A percentile compares a stretch with the other conserved stretches of the same genome.
Evolutionary conservation across 2,113 vertebrate genomes (phyloP).

Genomic region (Clinocottus analis): DNA sequence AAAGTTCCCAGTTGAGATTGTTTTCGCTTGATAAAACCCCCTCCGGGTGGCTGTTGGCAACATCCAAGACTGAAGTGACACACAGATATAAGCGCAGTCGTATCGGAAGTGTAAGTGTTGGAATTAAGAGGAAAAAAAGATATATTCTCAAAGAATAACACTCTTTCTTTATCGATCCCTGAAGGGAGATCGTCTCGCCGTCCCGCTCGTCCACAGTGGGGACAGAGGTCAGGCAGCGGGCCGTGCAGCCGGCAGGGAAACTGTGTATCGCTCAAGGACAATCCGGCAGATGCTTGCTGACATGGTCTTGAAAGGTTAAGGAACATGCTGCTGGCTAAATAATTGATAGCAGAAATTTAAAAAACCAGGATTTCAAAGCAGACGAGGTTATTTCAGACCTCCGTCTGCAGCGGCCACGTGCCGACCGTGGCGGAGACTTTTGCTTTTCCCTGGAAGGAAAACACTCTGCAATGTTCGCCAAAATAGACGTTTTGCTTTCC

Average conservation of each 20-base stretch:
- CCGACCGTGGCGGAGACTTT: background rate
- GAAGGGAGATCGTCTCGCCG: slow-evolving; percentile 4
- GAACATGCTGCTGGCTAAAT: slow-evolving; percentile 59
- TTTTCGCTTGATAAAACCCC: background rate
- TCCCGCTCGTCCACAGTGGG: slow-evolving; percentile 3
- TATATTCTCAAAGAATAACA: background rate
- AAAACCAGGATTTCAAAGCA: slow-evolving; percentile 41
- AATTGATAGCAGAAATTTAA: slow-evolving; percentile 44
- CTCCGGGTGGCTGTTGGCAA: background rate
- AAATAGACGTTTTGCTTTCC: background rate
- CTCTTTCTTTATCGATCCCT: slow-evolving; percentile 19
- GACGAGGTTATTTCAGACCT: slow-evolving; percentile 32
- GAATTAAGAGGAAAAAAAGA: background rate
- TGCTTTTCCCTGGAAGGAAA: background rate
- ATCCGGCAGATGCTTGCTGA: slow-evolving; percentile 35
- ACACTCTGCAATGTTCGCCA: background rate
- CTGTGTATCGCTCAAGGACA: slow-evolving; percentile 35
- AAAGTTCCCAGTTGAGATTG: background rate
- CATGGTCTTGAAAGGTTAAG: slow-evolving; percentile 52
- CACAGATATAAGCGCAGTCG: background rate
- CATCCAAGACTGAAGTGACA: background rate
- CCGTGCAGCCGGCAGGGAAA: slow-evolving; percentile 19
- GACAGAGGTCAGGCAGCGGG: slow-evolving; percentile 13
- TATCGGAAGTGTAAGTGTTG: background rate
- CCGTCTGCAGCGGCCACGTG: background rate